A percentile compares a stretch with the other conserved stretches of the same genome.
Conservation (phyloP, 2,113 vertebrate species). For the Corythaeola cristata region DNA sequence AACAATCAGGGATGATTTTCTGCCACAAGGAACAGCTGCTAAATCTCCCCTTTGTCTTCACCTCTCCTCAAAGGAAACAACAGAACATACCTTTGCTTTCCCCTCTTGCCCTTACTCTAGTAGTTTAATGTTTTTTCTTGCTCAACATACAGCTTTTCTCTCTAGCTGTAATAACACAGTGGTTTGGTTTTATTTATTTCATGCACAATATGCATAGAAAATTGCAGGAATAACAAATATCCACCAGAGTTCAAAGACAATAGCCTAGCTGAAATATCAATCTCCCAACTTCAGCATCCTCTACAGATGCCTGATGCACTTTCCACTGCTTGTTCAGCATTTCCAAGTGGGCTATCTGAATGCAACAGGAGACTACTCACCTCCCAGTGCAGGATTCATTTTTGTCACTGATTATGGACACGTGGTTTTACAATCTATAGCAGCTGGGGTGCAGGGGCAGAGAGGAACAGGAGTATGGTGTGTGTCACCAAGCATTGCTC, state of each 20-base stretch:
- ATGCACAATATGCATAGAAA: neutral
- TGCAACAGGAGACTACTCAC: neutral
- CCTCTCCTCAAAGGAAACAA: conserved; percentile 40
- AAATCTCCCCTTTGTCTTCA: conserved; percentile 45
- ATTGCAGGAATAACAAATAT: neutral
- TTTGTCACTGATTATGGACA: conserved; percentile 1
- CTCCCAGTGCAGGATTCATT: conserved; percentile 1
- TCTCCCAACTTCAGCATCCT: neutral
- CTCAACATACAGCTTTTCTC: neutral
- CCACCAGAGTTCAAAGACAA: neutral
- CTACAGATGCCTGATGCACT: neutral
- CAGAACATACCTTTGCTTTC: neutral
- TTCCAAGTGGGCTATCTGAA: neutral
- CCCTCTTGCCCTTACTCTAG: neutral
- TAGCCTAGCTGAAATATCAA: neutral
- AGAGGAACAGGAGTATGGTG: neutral
- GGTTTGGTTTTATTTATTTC: conserved; percentile 21
- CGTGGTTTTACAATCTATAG: neutral
- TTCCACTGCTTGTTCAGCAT: conserved; percentile 19
- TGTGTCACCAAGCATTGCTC: conserved; percentile 27
- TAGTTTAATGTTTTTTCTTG: neutral
- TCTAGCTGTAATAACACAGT: neutral
- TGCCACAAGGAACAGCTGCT: conserved; percentile 56
- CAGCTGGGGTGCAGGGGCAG: neutral
- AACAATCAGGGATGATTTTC: conserved; percentile 67